Base-by-base conservation (phyloP, 2,888 invertebrate genomes). In the Chrysolina americana region DNA sequence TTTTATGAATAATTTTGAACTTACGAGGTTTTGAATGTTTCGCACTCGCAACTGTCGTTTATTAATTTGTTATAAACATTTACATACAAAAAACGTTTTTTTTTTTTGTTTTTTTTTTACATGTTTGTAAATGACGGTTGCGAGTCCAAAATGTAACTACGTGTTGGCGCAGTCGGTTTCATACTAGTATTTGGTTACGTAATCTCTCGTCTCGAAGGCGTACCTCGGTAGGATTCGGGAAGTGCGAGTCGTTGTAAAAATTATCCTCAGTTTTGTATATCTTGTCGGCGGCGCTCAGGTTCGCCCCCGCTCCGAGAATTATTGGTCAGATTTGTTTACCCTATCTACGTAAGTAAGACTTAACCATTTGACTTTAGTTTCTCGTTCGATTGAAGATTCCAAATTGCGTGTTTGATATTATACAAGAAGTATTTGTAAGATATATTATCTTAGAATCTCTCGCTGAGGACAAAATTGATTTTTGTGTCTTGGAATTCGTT, bases 381-480 rank as follows among this genome's bases (percentile, higher is more conserved):
- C 59, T 28, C 65, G 50, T 73, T 56, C 62, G 68, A 74, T 63
- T 71, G 62, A 66, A 41, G 65, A 73, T 77, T 77, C 77, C 73
- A 74, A 76, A 76, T 68, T 78, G 71, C 73, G 75, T 77, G 77
- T 77, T 74, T 75, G 75, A 77, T 75, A 73, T 71, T 76, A 71
- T 75, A 73, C 59, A 59, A 36, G 36, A 75, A 73, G 59, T 77
- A 79, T 76, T 75, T 80, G 71, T 77, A 77, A 79, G 77, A 73
- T 77, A 77, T 68, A 64, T 70, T 62, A 70, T 44, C 63, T 50
- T 69, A 53, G 73, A 77, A 77, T 77, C 75, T 77, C 75, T 73
- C 71, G 68, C 70, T 70, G 50, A 74, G 15, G 56, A 47, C 17
- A 63, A 63, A 70, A 63, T 63, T 41, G 36, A 70, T 47, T 47